Evolutionary conservation across 2,797 vertebrate species (phyloP), one percentile per base, ranked within the genome.

Genomic region (Furcifer pardalis): DNA sequence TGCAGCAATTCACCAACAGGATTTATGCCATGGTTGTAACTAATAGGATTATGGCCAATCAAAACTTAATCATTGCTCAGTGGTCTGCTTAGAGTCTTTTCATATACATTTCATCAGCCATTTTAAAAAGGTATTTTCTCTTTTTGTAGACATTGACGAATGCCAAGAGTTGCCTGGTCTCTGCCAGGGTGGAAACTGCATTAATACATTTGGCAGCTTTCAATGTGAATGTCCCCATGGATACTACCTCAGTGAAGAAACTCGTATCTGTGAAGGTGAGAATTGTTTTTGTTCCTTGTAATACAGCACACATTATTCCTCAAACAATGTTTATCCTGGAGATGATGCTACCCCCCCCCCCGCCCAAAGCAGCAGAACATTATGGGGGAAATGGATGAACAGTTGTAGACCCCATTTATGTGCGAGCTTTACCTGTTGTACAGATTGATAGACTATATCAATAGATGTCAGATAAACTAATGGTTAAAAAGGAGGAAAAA

Each of bases 121-220:
- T 7, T 86, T 90, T 85, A 87, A 91, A 89, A 15, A 62, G 13
- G 56, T 72, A 35, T 87, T 69, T 74, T 84, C 63, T 93, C 46
- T 88, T 1, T 86, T 89, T 91, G 69, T 86, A 97, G 97, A 97
- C 89, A 97, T 97, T 68, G 97, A 98, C 62, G 97, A 98, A 90
- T 97, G 97, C 88, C 96, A 97, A 89, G 96, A 97, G 85, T 90
- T 97, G 56, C 97, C 97, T 7, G 97, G 97, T n/a, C 95, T 97
- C 68, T 98, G 97, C 88, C 97, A 97, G 84, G 97, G 97, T 52
- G 97, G 97, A 90, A 97, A 97, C 91, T 97, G 97, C 88, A 94
- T 97, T 90, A 97, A 97, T 92, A 97, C 96, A 44, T 97, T 97
- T 10, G 97, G 97, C 84, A 97, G 97, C 88, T 97, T 97, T 91